Conservation (phyloP, 2,797 vertebrate species). For the Poeciliopsis turneri region DNA sequence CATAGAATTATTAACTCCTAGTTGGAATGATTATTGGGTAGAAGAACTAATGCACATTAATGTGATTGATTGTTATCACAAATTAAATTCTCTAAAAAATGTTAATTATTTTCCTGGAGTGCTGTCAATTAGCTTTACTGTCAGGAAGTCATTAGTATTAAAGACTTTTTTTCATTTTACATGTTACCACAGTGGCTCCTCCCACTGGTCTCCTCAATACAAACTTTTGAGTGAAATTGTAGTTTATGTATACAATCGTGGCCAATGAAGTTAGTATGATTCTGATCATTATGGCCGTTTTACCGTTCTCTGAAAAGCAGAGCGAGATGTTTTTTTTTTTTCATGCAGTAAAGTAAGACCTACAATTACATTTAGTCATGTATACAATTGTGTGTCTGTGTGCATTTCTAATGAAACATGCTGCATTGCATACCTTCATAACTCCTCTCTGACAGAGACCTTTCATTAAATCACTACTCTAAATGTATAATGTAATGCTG, state of each 20-base stretch:
- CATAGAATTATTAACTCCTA: not conserved
- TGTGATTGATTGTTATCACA: slow-evolving; percentile 29
- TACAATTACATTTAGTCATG: not conserved
- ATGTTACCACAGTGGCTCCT: not conserved
- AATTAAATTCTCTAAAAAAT: slow-evolving; percentile 12
- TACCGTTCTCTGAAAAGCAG: too few species aligned
- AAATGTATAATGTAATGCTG: not conserved
- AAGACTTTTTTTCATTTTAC: not conserved
- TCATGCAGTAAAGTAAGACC: not conserved
- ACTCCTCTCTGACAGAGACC: too few species aligned
- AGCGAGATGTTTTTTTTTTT: not conserved
- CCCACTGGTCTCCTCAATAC: not conserved
- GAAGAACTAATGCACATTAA: slow-evolving; percentile 25
- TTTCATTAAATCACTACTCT: too few species aligned
- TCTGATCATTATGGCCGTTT: not conserved
- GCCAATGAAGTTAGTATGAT: not conserved
- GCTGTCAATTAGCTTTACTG: slow-evolving; percentile 16
- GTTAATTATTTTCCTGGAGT: not conserved
- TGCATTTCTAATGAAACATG: too few species aligned
- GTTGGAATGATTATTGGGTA: not conserved
- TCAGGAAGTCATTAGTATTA: not conserved
- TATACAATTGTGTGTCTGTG: too few species aligned
- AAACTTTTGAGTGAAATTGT: not conserved
- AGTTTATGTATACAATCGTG: not conserved
- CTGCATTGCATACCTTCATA: too few species aligned